Percentiles rank a stretch among this genome's conserved stretches.
Evolutionary conservation across 2,888 invertebrate genomes (phyloP).

Genomic region (Leptogaster cylindrica): DNA sequence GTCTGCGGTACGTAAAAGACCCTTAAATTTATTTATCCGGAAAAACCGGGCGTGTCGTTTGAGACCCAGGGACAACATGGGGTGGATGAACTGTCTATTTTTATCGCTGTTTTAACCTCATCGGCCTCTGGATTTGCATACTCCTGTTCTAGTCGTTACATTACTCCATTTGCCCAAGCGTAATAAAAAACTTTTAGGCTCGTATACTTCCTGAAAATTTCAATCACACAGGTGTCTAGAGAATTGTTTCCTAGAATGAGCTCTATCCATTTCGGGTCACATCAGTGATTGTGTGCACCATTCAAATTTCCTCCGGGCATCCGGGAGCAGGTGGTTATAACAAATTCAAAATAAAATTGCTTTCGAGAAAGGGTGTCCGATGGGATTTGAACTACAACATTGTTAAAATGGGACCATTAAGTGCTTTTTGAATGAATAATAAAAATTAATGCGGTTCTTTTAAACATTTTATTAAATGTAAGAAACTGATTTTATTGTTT

Average conservation of each 20-base stretch:
- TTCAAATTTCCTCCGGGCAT: conserved; percentile 14
- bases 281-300: neutral
- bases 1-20: neutral
- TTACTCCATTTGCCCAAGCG: conserved; percentile 3
- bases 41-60: neutral
- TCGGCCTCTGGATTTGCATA: conserved; percentile 22
- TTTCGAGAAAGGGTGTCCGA: conserved; percentile 7
- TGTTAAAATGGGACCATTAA: too few relatives aligned
- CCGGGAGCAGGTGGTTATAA: neutral
- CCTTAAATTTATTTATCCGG: conserved; percentile 10
- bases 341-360: conserved; percentile 18
- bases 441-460: too few relatives aligned
- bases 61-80: too few relatives aligned
- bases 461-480: too few relatives aligned
- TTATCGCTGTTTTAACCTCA: neutral
- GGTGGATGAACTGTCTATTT: neutral
- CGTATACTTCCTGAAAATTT: conserved; percentile 2
- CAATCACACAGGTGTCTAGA: conserved; percentile 36
- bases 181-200: conserved; percentile 11
- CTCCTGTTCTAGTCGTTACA: neutral
- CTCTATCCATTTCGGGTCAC: conserved; percentile 13
- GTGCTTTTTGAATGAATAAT: too few relatives aligned
- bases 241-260: conserved; percentile 29
- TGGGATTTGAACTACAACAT: too few relatives aligned
- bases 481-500: too few relatives aligned